Evolutionary conservation across 37 sponge, comb jelly and placozoan genomes (phyloP).

Genomic region (Aplysina aerophoba): DNA sequence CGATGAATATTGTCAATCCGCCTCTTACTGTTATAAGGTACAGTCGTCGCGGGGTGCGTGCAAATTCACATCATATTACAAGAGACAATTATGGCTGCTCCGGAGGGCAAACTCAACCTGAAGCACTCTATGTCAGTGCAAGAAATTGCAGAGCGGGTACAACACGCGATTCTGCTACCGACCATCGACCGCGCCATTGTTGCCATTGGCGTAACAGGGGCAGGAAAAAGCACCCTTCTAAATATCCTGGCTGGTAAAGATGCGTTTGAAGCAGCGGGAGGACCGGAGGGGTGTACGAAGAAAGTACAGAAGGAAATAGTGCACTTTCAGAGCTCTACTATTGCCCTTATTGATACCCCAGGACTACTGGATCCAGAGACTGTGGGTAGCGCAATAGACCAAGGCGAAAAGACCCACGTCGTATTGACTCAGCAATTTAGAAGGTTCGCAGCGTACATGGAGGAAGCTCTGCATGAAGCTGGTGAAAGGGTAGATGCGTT

Average conservation of each 20-base stretch:
- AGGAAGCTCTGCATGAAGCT: conserved; percentile 12
- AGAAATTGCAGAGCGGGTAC: background rate
- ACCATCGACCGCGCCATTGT: background rate
- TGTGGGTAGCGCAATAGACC: background rate
- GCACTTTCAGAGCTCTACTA: background rate
- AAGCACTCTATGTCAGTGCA: background rate
- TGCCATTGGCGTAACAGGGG: conserved; percentile 10
- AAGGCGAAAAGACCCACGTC: too few species aligned
- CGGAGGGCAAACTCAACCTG: background rate
- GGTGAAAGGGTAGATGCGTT: background rate
- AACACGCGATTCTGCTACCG: background rate
- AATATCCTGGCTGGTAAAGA: background rate
- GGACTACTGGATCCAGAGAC: background rate
- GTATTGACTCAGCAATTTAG: background rate
- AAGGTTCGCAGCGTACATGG: background rate
- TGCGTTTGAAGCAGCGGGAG: background rate
- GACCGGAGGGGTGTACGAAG: background rate
- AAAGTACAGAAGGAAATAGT: background rate
- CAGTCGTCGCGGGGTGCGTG: too few species aligned
- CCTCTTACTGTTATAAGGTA: too few species aligned
- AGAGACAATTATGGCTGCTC: background rate
- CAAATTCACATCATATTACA: too few species aligned
- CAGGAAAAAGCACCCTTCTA: conserved; percentile 9
- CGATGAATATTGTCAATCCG: too few species aligned
- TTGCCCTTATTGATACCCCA: conserved; percentile 6